phyloP scores from a whole-genome alignment of 2,797 vertebrate species.

The Channallabes apus region DNA sequence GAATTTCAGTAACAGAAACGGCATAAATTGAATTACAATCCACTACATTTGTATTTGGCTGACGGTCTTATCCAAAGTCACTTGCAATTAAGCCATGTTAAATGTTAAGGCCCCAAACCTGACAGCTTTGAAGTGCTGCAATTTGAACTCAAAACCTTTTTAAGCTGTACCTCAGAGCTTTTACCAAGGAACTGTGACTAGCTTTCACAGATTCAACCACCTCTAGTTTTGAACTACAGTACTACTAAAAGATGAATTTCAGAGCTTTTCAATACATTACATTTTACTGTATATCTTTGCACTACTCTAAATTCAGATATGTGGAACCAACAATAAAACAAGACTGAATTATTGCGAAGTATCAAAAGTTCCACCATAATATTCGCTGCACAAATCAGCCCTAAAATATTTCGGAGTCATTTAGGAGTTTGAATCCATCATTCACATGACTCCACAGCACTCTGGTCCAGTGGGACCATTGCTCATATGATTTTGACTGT shows the following conservation, averaged over 20 bases:
- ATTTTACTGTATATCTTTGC: not conserved
- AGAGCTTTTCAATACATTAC: not conserved
- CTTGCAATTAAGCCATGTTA: not conserved
- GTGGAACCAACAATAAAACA: not conserved
- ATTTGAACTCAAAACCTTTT: not conserved
- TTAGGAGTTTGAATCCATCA: constrained; percentile 4
- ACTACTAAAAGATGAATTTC: not conserved
- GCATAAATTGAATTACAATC: not conserved
- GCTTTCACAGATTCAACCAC: not conserved
- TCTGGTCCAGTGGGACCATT: constrained; percentile 31
- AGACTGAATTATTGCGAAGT: not conserved
- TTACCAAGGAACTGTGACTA: not conserved
- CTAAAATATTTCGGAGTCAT: constrained; percentile 11
- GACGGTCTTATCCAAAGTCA: not conserved
- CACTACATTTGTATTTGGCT: not conserved
- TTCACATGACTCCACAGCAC: not conserved
- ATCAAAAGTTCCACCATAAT: not conserved
- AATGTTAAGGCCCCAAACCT: not conserved
- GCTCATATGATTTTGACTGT: constrained; percentile 38
- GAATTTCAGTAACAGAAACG: no score
- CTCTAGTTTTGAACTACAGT: not conserved
- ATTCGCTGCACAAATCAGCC: not conserved
- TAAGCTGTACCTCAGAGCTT: not conserved
- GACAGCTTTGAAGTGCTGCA: not conserved
- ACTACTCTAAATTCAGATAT: not conserved